phyloP scores from a whole-genome alignment of 2,797 vertebrate species.

The Sebastes ruberrimus region DNA sequence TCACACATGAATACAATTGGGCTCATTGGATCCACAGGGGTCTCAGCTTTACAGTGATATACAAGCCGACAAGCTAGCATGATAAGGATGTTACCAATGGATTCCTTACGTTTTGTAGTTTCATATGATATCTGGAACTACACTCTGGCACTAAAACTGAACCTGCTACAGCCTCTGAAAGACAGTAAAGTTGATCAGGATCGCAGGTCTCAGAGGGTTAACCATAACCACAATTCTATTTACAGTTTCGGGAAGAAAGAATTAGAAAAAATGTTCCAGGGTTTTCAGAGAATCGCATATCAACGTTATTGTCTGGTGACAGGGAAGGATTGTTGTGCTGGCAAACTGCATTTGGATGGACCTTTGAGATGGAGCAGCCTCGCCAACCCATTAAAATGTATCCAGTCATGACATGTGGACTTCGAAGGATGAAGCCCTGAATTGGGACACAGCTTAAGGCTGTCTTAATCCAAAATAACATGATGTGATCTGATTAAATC shows the following conservation, averaged over 20 bases:
- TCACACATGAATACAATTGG: too few species aligned
- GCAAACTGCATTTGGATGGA: background rate
- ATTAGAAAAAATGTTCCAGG: background rate
- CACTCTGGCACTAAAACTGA: too few species aligned
- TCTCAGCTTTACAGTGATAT: too few species aligned
- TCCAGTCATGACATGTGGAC: constrained; percentile 7
- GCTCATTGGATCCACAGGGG: too few species aligned
- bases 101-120: too few species aligned
- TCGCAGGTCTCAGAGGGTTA: too few species aligned
- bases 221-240: too few species aligned
- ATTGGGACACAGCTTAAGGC: constrained; percentile 17
- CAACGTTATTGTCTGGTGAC: background rate
- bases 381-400: background rate
- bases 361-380: background rate
- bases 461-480: background rate
- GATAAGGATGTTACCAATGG: too few species aligned
- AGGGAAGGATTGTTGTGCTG: background rate
- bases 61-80: too few species aligned
- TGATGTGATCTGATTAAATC: constrained; percentile 19
- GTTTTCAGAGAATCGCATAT: background rate
- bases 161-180: too few species aligned
- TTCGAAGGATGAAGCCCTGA: background rate
- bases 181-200: too few species aligned
- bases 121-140: too few species aligned
- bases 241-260: background rate